These are phyloP conservation scores for Brachyhypopomus occidentalis DNA, from an alignment of 2,113 vertebrate genomes.

Conservation along the genomic window DNA sequence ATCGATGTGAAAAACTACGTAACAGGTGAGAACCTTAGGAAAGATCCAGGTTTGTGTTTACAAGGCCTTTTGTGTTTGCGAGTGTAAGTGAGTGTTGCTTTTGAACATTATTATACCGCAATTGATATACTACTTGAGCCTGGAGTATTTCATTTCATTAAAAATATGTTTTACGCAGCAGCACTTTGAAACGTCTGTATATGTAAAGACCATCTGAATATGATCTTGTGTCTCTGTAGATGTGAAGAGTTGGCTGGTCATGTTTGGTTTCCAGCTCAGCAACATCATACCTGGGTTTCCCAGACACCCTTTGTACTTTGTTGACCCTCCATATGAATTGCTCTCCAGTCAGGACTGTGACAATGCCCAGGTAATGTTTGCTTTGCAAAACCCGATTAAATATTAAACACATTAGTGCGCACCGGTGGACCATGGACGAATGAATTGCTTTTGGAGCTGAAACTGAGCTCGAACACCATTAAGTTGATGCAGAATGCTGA, in stretches of 20 bases:
- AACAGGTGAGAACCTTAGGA: constrained; percentile 73
- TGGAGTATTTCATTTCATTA: background rate
- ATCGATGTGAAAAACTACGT: constrained; percentile 88
- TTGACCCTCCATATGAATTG: constrained; percentile 83
- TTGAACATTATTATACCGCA: too few relatives aligned
- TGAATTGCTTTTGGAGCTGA: background rate
- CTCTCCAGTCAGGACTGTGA: constrained; percentile 84
- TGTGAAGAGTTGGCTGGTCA: constrained; percentile 92
- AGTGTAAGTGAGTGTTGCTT: too few relatives aligned
- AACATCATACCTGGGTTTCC: constrained; percentile 91
- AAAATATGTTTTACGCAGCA: too few relatives aligned
- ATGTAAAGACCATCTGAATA: too few relatives aligned
- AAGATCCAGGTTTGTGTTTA: background rate
- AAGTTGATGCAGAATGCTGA: background rate
- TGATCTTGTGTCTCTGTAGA: constrained; percentile 65
- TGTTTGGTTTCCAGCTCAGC: constrained; percentile 91
- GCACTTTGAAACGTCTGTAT: too few relatives aligned
- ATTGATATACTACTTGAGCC: background rate
- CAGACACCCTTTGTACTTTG: constrained; percentile 85
- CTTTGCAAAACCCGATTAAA: background rate
- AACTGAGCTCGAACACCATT: background rate
- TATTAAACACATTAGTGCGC: background rate
- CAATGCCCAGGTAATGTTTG: constrained; percentile 80
- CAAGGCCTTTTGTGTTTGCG: too few relatives aligned
- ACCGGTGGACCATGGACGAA: background rate